Evolutionary conservation across 1,140 invertebrate species (phyloP), one percentile per base, ranked within the genome.

Genomic region (Caenorhabditis briggsae): DNA sequence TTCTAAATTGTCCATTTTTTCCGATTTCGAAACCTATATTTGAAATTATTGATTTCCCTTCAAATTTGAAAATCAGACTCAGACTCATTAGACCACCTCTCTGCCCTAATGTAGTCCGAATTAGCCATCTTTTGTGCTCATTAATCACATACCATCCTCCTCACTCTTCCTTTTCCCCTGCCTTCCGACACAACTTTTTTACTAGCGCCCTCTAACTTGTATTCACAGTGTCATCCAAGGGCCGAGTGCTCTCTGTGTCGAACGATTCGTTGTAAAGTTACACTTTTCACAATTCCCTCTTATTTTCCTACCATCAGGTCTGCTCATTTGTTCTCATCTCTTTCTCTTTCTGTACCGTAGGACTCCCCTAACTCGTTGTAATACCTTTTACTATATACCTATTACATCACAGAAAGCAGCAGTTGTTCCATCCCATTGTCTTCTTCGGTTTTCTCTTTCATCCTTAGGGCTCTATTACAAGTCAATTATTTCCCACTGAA

Each of bases 311-410:
- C 64, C 41, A 70, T 46, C 41, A 41, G 5, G n/a, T 25, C 46
- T 50, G 70, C n/a, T 50, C 70, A 78, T 78, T 78, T 78, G 43
- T 48, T 23, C 43, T 18, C 20, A 33, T 33, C 33, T 33, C 33
- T 33, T 33, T 3, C 33, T 33, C 33, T n/a, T 33, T 65, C 61
- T 18, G 64, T 53, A 53, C 50, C 64, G 2, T 70, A 8, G n/a
- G 43, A 16, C 64, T 14, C 18, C 64, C 64, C 33, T 33, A 70
- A 70, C 41, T 70, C 41, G 23, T 70, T 70, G 64, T 70, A 70
- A 70, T 70, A 70, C 41, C 18, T 70, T 64, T 70, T 70, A 48
- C 64, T 70, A 70, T 70, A 70, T 48, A 33, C 50, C 46, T 46
- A 78, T 78, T 78, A 78, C 70, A 78, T 78, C 70, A 78, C 43